Evolutionary conservation across 2,888 invertebrate genomes (phyloP).

Genomic region (Leptodirus hochenwartii): DNA sequence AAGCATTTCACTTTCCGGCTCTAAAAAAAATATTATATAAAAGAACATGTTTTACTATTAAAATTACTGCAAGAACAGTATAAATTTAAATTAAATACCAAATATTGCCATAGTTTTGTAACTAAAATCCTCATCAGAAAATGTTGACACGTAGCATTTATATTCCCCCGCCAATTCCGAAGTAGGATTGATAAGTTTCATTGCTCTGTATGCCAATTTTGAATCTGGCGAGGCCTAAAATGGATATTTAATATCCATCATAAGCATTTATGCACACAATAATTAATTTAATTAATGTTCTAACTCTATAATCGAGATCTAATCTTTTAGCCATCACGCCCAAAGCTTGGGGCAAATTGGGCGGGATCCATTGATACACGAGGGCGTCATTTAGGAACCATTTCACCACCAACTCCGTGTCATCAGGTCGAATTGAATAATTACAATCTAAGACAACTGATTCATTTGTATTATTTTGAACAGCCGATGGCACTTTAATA

Average conservation of each 20-base stretch:
- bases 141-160: constrained; percentile 52
- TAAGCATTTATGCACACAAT: too few species aligned
- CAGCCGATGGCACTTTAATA: constrained; percentile 24
- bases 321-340: constrained; percentile 36
- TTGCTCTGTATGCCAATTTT: constrained; percentile 48
- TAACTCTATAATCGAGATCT: constrained; percentile 44
- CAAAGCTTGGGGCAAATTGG: constrained; percentile 44
- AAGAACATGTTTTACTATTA: background rate
- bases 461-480: constrained; percentile 22
- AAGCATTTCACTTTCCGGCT: constrained; percentile 22
- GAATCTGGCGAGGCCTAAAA: constrained; percentile 44
- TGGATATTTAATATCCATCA: too few species aligned
- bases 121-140: constrained; percentile 45
- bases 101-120: constrained; percentile 46
- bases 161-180: constrained; percentile 55
- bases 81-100: constrained; percentile 26
- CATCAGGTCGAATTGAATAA: constrained; percentile 40
- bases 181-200: constrained; percentile 47
- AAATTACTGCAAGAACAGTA: background rate
- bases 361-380: constrained; percentile 70
- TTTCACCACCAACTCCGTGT: constrained; percentile 52
- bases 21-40: constrained; percentile 16
- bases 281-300: too few species aligned
- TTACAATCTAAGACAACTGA: constrained; percentile 53
- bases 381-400: constrained; percentile 54